phyloP scores from a whole-genome alignment of 2,113 vertebrate species.

The Nyctibius bracteatus region DNA sequence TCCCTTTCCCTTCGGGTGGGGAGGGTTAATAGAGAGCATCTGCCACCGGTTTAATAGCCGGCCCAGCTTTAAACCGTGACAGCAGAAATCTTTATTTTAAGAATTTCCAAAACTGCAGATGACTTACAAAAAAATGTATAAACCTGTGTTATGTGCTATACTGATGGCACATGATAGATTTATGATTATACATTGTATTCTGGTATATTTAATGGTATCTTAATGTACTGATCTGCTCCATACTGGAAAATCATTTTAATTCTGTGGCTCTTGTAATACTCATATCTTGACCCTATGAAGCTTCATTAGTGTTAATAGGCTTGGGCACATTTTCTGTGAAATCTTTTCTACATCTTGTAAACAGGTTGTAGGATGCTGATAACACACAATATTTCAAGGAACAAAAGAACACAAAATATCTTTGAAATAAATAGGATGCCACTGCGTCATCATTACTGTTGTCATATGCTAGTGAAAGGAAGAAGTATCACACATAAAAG shows the following conservation, averaged over 20 bases:
- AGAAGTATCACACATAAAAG: neutral
- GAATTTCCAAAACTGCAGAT: neutral
- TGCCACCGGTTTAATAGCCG: too few relatives aligned
- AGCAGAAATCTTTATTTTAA: neutral
- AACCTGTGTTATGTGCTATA: neutral
- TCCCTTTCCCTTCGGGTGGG: too few relatives aligned
- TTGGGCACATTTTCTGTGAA: neutral
- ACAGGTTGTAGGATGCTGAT: neutral
- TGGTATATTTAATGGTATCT: neutral
- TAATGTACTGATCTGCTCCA: neutral
- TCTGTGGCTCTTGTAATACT: neutral
- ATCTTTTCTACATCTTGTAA: neutral
- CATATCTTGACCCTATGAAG: neutral
- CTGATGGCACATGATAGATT: neutral
- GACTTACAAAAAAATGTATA: neutral
- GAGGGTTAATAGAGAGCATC: too few relatives aligned
- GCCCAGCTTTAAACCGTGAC: too few relatives aligned
- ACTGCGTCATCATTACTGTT: neutral
- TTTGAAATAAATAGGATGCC: neutral
- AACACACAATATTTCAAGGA: neutral
- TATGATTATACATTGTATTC: neutral
- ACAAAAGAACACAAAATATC: neutral
- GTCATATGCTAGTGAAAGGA: neutral
- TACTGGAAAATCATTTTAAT: neutral
- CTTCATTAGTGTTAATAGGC: neutral